phyloP scores from a whole-genome alignment of 2,797 vertebrate genomes.

The Protosalanx chinensis region DNA sequence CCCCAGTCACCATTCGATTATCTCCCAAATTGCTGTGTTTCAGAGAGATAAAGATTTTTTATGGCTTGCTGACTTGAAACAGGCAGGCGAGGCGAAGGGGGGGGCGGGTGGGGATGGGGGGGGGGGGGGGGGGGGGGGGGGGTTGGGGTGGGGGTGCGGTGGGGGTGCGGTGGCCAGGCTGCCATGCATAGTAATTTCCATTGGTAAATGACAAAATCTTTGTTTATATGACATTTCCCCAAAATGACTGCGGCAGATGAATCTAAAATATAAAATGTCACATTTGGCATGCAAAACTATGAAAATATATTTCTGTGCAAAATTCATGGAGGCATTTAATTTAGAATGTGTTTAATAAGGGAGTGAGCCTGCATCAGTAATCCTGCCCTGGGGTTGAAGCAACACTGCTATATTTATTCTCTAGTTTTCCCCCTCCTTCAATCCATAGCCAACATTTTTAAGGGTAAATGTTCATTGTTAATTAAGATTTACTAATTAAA shows the following conservation, averaged over 20 bases:
- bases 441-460: conserved; percentile 89
- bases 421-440: conserved; percentile 76
- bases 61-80: conserved; percentile 99
- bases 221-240: conserved; percentile 98
- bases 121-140: conserved; percentile 27
- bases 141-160: conserved; percentile 39
- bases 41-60: conserved; percentile 99
- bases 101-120: no score
- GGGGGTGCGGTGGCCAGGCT: conserved; percentile 83
- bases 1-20: conserved; percentile 99
- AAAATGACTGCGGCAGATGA: conserved; percentile 96
- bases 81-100: conserved; percentile 86
- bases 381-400: conserved; percentile 98
- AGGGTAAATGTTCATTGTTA: conserved; percentile 99
- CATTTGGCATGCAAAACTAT: conserved; percentile 99
- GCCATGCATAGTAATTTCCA: conserved; percentile 97
- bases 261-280: conserved; percentile 99
- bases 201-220: conserved; percentile 99
- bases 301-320: conserved; percentile 99
- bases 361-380: conserved; percentile 97
- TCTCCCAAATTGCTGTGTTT: conserved; percentile 99
- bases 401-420: conserved; percentile 99
- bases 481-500: conserved; percentile 99
- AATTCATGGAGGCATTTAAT: conserved; percentile 99
- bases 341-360: conserved; percentile 99